Conservation (phyloP, 1,140 invertebrate species). For the Tetramorium simillimum region DNA sequence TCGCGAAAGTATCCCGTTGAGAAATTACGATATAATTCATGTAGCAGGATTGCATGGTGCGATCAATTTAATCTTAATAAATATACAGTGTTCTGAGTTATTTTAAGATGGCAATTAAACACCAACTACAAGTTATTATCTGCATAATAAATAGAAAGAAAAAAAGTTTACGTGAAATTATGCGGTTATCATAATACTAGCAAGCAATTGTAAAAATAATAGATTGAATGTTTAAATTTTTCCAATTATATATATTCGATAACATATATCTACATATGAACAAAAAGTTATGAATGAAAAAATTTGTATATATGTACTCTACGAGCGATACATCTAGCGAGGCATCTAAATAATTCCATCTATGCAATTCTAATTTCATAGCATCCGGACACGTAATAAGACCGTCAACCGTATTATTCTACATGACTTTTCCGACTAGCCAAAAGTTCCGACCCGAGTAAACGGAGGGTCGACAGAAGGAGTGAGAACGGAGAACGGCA, state of each 20-base stretch:
- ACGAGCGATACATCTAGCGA: not conserved
- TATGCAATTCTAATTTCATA: not conserved
- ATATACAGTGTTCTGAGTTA: not conserved
- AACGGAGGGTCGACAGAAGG: conserved; percentile 17
- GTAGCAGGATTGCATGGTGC: not conserved
- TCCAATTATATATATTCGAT: not conserved
- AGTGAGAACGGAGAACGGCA: conserved; percentile 59
- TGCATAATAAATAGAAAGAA: not conserved
- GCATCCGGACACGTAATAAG: not conserved
- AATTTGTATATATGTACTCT: not conserved
- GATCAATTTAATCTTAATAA: not conserved
- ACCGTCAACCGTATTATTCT: conserved; percentile 12
- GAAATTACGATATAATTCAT: conserved; percentile 32
- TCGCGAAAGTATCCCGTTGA: conserved; percentile 15
- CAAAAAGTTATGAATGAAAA: not conserved
- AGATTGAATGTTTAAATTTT: not conserved
- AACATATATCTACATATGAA: not conserved
- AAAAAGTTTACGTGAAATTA: not conserved
- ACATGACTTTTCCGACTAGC: conserved; percentile 33
- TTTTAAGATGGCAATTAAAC: not conserved
- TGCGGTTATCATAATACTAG: not conserved
- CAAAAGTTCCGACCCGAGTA: conserved; percentile 35
- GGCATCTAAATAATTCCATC: not conserved
- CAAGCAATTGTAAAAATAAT: not conserved
- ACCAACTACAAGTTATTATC: not conserved